Evolutionary conservation across 2,113 vertebrate genomes (phyloP).

Genomic region (Sebastes schlegelii): DNA sequence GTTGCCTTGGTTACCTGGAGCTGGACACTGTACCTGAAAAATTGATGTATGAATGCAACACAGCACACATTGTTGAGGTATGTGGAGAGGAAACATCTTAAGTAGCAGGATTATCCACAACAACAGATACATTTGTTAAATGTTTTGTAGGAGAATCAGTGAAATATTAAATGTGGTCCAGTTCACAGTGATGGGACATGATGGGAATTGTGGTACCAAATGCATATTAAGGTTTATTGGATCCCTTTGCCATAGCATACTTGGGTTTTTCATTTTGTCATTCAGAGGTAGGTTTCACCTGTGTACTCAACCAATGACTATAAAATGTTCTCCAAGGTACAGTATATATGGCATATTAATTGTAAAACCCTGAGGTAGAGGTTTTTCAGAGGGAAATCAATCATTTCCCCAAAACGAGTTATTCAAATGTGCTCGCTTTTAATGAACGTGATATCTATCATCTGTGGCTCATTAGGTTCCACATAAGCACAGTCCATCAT

Average conservation of each 20-base stretch:
- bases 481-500: constrained; percentile 74
- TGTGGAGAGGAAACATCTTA: neutral
- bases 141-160: neutral
- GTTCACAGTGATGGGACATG: neutral
- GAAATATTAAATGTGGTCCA: constrained; percentile 2
- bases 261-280: constrained; percentile 14
- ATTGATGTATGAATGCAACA: constrained; percentile 13
- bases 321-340: constrained; percentile 58
- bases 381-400: constrained; percentile 54
- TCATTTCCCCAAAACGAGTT: constrained; percentile 66
- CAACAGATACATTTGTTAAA: neutral
- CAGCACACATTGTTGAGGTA: neutral
- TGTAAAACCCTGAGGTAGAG: constrained; percentile 61
- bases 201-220: neutral
- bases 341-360: constrained; percentile 42
- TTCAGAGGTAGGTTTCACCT: constrained; percentile 2
- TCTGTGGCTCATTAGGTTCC: constrained; percentile 78
- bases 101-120: neutral
- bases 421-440: constrained; percentile 64
- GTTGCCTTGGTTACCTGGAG: constrained; percentile 45
- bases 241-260: constrained; percentile 5
- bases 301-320: constrained; percentile 34
- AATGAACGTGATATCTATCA: constrained; percentile 78
- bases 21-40: constrained; percentile 31
- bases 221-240: neutral